Evolutionary conservation across 2,113 vertebrate genomes (phyloP).

Genomic region (Nibea albiflora): DNA sequence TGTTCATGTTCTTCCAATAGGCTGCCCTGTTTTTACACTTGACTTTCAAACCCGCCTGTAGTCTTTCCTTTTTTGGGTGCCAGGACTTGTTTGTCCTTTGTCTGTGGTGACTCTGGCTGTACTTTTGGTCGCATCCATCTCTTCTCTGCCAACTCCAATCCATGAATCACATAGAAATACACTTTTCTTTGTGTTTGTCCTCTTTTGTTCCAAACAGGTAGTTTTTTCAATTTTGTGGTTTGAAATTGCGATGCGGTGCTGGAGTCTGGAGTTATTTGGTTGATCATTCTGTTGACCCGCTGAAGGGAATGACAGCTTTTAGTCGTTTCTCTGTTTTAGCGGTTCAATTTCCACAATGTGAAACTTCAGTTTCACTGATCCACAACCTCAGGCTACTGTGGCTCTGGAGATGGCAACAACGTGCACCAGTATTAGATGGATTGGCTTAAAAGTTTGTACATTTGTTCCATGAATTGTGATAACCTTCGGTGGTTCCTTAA

Average conservation of each 20-base stretch:
- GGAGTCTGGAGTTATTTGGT: background rate
- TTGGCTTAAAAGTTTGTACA: background rate
- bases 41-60: background rate
- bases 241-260: background rate
- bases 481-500: background rate
- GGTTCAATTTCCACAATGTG: background rate
- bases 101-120: background rate
- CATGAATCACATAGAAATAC: slow-evolving; percentile 15
- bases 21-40: background rate
- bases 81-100: background rate
- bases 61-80: background rate
- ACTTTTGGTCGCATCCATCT: background rate
- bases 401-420: background rate
- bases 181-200: slow-evolving; percentile 10
- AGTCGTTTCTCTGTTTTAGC: background rate
- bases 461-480: too few relatives aligned
- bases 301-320: background rate
- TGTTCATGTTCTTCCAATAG: background rate
- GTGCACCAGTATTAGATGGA: background rate
- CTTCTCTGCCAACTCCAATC: slow-evolving; percentile 6
- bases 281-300: background rate
- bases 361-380: background rate
- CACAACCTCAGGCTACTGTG: too few relatives aligned
- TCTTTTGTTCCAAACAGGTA: slow-evolving; percentile 7
- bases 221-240: background rate